A percentile compares a stretch with the other conserved stretches of the same genome.
phyloP scores from a whole-genome alignment of 2,888 invertebrate genomes.

The Apomyelois bistriatella region DNA sequence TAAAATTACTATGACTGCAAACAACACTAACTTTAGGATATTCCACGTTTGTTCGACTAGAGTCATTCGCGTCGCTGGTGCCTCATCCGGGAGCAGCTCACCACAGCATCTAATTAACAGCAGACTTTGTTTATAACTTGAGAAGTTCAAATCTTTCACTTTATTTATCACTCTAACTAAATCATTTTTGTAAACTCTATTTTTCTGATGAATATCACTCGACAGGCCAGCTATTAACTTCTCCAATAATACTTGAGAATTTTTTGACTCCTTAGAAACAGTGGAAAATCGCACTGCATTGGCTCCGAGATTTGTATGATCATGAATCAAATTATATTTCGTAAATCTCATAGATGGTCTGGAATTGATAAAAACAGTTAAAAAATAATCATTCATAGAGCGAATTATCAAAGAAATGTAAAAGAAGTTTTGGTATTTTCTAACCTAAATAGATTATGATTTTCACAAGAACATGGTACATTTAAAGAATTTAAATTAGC shows the following conservation, averaged over 20 bases:
- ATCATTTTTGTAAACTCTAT: constrained; percentile 71
- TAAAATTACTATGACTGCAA: too few species aligned
- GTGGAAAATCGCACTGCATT: constrained; percentile 4
- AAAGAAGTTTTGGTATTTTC: not conserved
- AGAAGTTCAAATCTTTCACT: constrained; percentile 58
- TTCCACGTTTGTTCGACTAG: constrained; percentile 79
- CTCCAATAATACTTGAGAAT: constrained; percentile 54
- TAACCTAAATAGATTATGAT: constrained; percentile 36
- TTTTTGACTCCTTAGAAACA: not conserved
- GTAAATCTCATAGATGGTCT: constrained; percentile 17
- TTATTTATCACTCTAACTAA: constrained; percentile 52
- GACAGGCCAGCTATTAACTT: constrained; percentile 58
- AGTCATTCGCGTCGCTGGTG: constrained; percentile 58
- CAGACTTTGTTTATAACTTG: constrained; percentile 63
- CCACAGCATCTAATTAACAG: constrained; percentile 79
- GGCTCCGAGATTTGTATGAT: not conserved
- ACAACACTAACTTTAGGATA: constrained; percentile 57
- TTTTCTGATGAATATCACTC: constrained; percentile 62
- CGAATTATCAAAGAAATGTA: not conserved
- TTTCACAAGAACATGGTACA: constrained; percentile 19
- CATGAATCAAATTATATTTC: not conserved
- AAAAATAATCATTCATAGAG: not conserved
- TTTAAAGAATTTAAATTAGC: constrained; percentile 26
- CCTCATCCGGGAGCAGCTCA: constrained; percentile 74
- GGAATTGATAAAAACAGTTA: constrained; percentile 12